Base-by-base conservation (phyloP, 2,888 invertebrate genomes). In the Euzetes globulus region DNA sequence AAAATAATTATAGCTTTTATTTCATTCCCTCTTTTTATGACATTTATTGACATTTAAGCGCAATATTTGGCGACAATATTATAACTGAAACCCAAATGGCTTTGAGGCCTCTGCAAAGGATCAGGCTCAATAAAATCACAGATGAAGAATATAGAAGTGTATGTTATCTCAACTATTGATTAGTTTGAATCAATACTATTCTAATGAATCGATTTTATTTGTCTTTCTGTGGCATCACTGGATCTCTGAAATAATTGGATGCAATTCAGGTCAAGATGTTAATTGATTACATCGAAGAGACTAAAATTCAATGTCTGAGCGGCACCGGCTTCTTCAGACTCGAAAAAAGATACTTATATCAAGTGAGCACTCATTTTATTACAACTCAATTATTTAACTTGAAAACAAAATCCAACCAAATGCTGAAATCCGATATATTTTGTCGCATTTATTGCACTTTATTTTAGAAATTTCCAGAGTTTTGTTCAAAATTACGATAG, bases 61-160 rank as follows among this genome's bases (percentile, higher is more conserved):
- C 22, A 29, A 60, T 29, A 29, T 60, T 60, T 29, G 60, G 29
- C 25, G 60, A 60, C 27, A 25, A 60, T 25, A 17, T 60, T 29
- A 17, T 60, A 29, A 60, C n/a, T 9, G 25, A 60, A 17, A 33
- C 60, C 4, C 27, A 60, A 60, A 60, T 7, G 2, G 27, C 60
- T 60, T 29, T 60, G 25, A 22, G 60, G 11, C 60, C 19, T 17
- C 29, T 60, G 7, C 60, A 60, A 17, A 60, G 60, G 25, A 60
- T 60, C 9, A 29, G 13, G 27, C 25, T 60, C 33, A 27, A 25
- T 60, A 60, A 60, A 60, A 60, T 60, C 17, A 25, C 19, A 22
- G 60, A 60, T n/a, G 25, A 60, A 60, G 60, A 60, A 9, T 60
- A 29, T 15, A 60, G 33, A 60, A 60, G 60, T 60, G 60, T 60